These are phyloP conservation scores for Eupithecia insigniata DNA, from an alignment of 2,888 invertebrate species.

Conservation along the genomic window DNA sequence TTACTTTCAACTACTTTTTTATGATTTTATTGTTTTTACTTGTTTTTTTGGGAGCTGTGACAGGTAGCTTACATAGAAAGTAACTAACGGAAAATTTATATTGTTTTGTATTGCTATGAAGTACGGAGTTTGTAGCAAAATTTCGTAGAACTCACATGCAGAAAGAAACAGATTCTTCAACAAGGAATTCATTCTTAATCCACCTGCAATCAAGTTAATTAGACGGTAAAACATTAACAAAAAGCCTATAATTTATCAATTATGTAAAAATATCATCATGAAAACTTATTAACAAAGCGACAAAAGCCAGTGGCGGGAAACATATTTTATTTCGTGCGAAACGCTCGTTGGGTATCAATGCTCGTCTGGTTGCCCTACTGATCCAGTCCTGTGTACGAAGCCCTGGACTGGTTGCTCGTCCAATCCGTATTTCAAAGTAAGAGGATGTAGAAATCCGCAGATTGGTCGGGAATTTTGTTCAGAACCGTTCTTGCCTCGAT, in stretches of 20 bases:
- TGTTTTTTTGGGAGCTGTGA: too few relatives aligned
- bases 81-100: background rate
- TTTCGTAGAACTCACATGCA: background rate
- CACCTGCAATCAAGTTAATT: constrained; percentile 32
- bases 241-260: constrained; percentile 68
- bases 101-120: background rate
- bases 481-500: background rate
- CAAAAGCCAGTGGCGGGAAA: constrained; percentile 60
- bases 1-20: background rate
- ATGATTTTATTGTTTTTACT: too few relatives aligned
- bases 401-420: background rate
- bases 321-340: constrained; percentile 76
- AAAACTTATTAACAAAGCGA: constrained; percentile 55
- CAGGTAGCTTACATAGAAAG: background rate
- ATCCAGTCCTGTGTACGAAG: constrained; percentile 36
- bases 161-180: background rate
- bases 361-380: constrained; percentile 54
- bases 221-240: constrained; percentile 48
- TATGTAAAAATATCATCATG: constrained; percentile 54
- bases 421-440: background rate
- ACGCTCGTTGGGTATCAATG: constrained; percentile 44
- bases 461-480: background rate
- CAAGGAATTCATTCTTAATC: background rate
- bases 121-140: background rate
- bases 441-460: background rate